Evolutionary conservation across 2,797 vertebrate species (phyloP), one percentile per base, ranked within the genome.

Genomic region (Anisognathus igniventris): DNA sequence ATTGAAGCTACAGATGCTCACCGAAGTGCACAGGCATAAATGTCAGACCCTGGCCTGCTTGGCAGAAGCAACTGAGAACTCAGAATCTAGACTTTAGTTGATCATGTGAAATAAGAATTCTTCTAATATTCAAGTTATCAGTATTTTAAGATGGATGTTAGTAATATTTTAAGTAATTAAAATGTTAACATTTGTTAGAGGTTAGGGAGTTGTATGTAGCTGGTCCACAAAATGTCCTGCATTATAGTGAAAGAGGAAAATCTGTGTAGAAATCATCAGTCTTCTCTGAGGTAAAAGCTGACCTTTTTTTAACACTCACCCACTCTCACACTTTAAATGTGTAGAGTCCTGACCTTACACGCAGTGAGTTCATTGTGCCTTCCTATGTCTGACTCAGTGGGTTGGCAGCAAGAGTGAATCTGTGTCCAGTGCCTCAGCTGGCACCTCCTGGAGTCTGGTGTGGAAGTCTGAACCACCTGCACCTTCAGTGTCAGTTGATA

Each of bases 161-260:
- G 60, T 87, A 97, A 58, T 9, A 33, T 86, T 83, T 90, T 78
- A 95, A 81, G 51, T 74, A 77, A 67, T 25, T 31, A 85, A 95
- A 95, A 88, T 40, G 10, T 25, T 91, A 91, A 61, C 61, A 86
- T 58, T 90, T 95, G 78, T 83, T 95, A 86, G 58, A 94, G n/a
- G 33, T 64, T 88, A 54, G 27, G 76, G 35, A 93, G 51, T 44
- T 95, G 27, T 90, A 82, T 73, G 84, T 61, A 93, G 44, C 22
- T 91, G 45, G 65, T 77, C 66, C 37, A 44, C 56, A 64, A 35
- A 67, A 90, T 77, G 71, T 78, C n/a, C 50, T 58, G 50, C 85
- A 50, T 85, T 84, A 65, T 35, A 96, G 47, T 30, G 25, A 84
- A 89, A 85, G n/a, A 83, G 48, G 12, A 33, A 13, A 65, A 31